Base-by-base conservation (phyloP, 2,113 vertebrate genomes). In the Trachemys scripta region DNA sequence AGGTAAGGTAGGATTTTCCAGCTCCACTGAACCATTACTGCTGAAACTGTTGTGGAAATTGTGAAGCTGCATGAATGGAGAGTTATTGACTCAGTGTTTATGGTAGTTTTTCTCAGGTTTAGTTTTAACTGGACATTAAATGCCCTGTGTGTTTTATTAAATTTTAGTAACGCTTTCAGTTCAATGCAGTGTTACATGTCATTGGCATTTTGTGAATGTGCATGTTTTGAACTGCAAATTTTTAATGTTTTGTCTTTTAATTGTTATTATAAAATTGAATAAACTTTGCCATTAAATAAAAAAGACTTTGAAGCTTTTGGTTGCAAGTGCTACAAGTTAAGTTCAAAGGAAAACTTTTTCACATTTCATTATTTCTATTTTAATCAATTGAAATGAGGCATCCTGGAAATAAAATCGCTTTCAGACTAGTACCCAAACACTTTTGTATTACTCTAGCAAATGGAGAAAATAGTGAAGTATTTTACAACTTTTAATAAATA, bases 191-290 rank as follows among this genome's bases (percentile, higher is more conserved):
- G 98, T 98, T 98, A 92, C 65, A 82, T 98, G 97, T 98, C 97
- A 96, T 95, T 97, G 97, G 97, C 98, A 99, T 99, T 98, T 99
- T 98, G 99, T 99, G 99, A 98, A 99, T 99, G 98, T 99, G 99
- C 99, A 99, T 99, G 99, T 99, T 98, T 98, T 99, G 98, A 99
- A 99, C 98, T 99, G 99, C 98, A 98, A 98, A 98, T 98, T 99
- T 98, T 99, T 99, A 99, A 98, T 99, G 99, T 99, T 99, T 98
- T 98, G 99, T 99, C 99, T 99, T 99, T 95, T 99, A 98, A 99
- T 99, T 99, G 99, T 98, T 98, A 97, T 95, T 98, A 87, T 98
- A 96, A 95, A 97, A 98, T 96, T 88, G 62, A 98, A 98, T 98
- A 98, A 98, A 98, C 96, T 97, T 98, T 98, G 93, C 94, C 97